Percentiles rank a stretch among this genome's conserved stretches.
Conservation (phyloP, 2,888 invertebrate species). For the Dioctria rufipes region DNA sequence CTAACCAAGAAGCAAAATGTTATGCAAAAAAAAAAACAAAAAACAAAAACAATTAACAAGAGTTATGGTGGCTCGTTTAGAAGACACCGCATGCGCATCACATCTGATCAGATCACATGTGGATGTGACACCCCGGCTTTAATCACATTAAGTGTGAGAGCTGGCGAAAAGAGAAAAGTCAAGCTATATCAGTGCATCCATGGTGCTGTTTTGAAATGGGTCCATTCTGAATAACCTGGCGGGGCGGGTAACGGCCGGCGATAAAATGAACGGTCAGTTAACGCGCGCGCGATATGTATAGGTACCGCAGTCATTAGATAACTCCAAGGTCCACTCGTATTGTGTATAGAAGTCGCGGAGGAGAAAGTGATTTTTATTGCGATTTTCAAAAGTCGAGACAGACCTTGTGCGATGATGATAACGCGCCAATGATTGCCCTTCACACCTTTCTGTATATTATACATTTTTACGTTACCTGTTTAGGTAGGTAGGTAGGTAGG, state of each 20-base stretch:
- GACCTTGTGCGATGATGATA: background rate
- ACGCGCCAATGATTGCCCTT: constrained; percentile 1
- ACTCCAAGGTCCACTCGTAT: too few species aligned
- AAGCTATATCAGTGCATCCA: background rate
- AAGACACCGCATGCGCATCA: background rate
- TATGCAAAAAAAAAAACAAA: constrained; percentile 19
- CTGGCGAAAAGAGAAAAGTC: background rate
- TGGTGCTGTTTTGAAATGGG: background rate
- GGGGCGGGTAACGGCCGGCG: background rate
- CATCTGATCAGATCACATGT: constrained; percentile 25
- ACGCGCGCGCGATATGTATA: background rate
- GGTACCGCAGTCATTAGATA: too few species aligned
- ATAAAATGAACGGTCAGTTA: constrained; percentile 18
- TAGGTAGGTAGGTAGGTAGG: background rate
- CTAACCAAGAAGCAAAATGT: constrained; percentile 14
- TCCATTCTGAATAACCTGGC: background rate
- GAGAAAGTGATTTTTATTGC: background rate
- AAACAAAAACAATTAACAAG: background rate
- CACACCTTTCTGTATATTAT: background rate
- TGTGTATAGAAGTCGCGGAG: background rate
- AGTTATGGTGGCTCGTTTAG: constrained; percentile 3
- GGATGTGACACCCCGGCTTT: constrained; percentile 9
- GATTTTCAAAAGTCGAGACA: background rate
- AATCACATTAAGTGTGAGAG: constrained; percentile 9
- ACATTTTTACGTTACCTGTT: background rate